These are phyloP conservation scores for Campoletis sonorensis DNA, from an alignment of 1,140 invertebrate genomes.

Conservation along the genomic window DNA sequence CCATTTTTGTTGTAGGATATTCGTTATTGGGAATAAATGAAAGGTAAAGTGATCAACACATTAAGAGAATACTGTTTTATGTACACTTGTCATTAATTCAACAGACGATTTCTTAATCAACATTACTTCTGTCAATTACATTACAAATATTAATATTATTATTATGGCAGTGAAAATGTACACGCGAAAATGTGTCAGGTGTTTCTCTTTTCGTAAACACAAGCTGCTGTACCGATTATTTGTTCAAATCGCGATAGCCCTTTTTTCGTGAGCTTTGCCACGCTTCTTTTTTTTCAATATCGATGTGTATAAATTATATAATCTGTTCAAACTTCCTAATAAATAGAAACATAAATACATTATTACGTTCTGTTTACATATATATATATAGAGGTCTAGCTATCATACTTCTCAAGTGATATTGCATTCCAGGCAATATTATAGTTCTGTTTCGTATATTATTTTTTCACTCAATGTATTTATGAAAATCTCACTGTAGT, in stretches of 20 bases:
- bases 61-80: conserved; percentile 16
- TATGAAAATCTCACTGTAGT: conserved; percentile 30
- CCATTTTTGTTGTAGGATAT: too few species aligned
- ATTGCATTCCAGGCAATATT: conserved; percentile 8
- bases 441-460: background rate
- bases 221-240: background rate
- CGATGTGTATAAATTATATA: background rate
- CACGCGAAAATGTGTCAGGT: background rate
- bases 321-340: background rate
- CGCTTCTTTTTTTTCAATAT: background rate
- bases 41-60: background rate
- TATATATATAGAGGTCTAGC: background rate
- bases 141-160: background rate
- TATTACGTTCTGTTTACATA: conserved; percentile 20
- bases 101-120: background rate
- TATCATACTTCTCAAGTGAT: conserved; percentile 15
- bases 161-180: conserved; percentile 34
- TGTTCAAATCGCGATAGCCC: background rate
- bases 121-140: background rate
- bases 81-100: background rate
- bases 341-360: conserved; percentile 22
- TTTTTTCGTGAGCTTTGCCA: background rate
- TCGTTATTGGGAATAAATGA: background rate
- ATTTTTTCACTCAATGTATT: background rate
- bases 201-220: background rate